Evolutionary conservation across 2,113 vertebrate genomes (phyloP).

Genomic region (Scomber japonicus): DNA sequence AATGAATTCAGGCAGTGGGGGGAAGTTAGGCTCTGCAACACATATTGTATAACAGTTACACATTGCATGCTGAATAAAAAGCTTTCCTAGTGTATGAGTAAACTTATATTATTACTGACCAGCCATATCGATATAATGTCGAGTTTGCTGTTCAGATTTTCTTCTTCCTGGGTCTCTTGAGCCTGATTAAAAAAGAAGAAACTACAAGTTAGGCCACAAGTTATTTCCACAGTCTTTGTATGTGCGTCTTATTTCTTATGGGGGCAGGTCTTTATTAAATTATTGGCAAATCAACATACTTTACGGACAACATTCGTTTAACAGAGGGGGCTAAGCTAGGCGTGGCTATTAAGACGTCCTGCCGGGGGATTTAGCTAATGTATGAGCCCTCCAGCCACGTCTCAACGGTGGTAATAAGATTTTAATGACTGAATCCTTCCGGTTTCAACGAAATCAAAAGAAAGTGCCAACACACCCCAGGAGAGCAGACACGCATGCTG

Average conservation of each 20-base stretch:
- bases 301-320: neutral
- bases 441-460: conserved; percentile 1
- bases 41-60: neutral
- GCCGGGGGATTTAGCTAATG: conserved; percentile 44
- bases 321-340: conserved; percentile 5
- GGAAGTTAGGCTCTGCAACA: conserved; percentile 94
- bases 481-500: neutral
- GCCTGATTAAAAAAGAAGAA: conserved; percentile 27
- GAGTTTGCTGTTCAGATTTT: neutral
- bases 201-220: neutral
- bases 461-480: neutral
- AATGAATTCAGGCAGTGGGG: conserved; percentile 94
- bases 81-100: neutral
- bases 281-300: neutral
- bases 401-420: conserved; percentile 23
- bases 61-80: neutral
- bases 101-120: conserved; percentile 61
- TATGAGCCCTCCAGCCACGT: conserved; percentile 19
- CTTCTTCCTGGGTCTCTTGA: conserved; percentile 25
- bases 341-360: neutral
- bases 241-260: too few relatives aligned
- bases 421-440: conserved; percentile 41
- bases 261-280: neutral
- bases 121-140: conserved; percentile 68
- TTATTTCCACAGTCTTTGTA: neutral